Conservation (phyloP, 2,888 invertebrate genomes). For the Drosophila borealis region DNA sequence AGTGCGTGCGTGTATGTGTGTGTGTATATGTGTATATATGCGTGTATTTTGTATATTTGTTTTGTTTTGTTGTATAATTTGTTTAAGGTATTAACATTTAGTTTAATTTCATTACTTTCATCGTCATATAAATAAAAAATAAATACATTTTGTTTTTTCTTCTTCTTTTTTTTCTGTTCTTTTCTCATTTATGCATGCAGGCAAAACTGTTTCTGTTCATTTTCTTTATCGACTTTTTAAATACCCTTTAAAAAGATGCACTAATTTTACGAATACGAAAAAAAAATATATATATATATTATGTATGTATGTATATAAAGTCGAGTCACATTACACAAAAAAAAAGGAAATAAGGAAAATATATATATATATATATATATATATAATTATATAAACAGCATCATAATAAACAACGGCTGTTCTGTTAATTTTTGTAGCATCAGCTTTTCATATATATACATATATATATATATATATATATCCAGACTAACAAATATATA, state of each 20-base stretch:
- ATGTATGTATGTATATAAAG: slow-evolving; percentile 60
- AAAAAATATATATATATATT: slow-evolving; percentile 52
- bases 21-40: slow-evolving; percentile 45
- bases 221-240: slow-evolving; percentile 49
- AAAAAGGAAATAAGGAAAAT: slow-evolving; percentile 23
- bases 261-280: slow-evolving; percentile 76
- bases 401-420: slow-evolving; percentile 42
- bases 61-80: slow-evolving; percentile 65
- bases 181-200: slow-evolving; percentile 62
- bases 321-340: slow-evolving; percentile 63
- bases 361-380: slow-evolving; percentile 23
- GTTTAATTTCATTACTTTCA: slow-evolving; percentile 72
- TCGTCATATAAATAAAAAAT: slow-evolving; percentile 72
- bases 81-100: slow-evolving; percentile 78
- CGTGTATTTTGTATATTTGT: slow-evolving; percentile 39
- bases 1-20: slow-evolving; percentile 27
- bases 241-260: slow-evolving; percentile 67
- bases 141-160: slow-evolving; percentile 72
- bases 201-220: slow-evolving; percentile 53
- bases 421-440: slow-evolving; percentile 45
- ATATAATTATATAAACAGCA: slow-evolving; percentile 27
- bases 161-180: slow-evolving; percentile 26
- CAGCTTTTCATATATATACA: slow-evolving; percentile 33
- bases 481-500: slow-evolving; percentile 61
- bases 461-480: slow-evolving; percentile 20